phyloP scores from a whole-genome alignment of 2,888 invertebrate genomes.

The Heliothis peltigera region DNA sequence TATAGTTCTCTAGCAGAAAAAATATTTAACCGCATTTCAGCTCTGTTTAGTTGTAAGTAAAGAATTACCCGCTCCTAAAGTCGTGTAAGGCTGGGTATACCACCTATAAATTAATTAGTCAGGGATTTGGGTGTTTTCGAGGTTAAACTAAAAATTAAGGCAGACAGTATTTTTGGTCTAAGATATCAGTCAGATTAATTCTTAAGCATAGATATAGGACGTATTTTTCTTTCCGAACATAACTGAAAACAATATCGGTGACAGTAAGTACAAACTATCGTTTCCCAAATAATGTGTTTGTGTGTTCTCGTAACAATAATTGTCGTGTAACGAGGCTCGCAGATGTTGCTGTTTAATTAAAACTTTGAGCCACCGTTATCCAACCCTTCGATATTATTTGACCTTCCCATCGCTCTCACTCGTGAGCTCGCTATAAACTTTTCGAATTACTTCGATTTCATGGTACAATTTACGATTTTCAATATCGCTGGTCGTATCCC shows the following conservation, averaged over 20 bases:
- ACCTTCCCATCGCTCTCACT: conserved; percentile 71
- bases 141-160: conserved; percentile 31
- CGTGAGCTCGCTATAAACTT: conserved; percentile 77
- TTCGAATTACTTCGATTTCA: conserved; percentile 67
- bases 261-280: conserved; percentile 55
- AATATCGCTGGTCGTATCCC: conserved; percentile 63
- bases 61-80: conserved; percentile 32
- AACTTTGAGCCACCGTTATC: conserved; percentile 84
- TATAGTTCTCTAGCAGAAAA: conserved; percentile 20
- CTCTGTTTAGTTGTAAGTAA: conserved; percentile 26
- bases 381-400: conserved; percentile 83
- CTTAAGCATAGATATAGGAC: conserved; percentile 9
- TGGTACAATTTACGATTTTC: conserved; percentile 69
- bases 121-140: conserved; percentile 44
- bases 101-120: conserved; percentile 45
- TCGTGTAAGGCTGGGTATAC: conserved; percentile 31
- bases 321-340: conserved; percentile 78
- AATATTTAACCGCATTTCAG: conserved; percentile 36
- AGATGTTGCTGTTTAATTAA: conserved; percentile 88
- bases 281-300: conserved; percentile 71
- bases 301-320: conserved; percentile 80
- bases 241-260: conserved; percentile 29
- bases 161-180: neutral
- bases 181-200: too few species aligned
- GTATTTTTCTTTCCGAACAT: conserved; percentile 1